Evolutionary conservation across 2,797 vertebrate species (phyloP), one percentile per base, ranked within the genome.

Genomic region (Falco rusticolus): DNA sequence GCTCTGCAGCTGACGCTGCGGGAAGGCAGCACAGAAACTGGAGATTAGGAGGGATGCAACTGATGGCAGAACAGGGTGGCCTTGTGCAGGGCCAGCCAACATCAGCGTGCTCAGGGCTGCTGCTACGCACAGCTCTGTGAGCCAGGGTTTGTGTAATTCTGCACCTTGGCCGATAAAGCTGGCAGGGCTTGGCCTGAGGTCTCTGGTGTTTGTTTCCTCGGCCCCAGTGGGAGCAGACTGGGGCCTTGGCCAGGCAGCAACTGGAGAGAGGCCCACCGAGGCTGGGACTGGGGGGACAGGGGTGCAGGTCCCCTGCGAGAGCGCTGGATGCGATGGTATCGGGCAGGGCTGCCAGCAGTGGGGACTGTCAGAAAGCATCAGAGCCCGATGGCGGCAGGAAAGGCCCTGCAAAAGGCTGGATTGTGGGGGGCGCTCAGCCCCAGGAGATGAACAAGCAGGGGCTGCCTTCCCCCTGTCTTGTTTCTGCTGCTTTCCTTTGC

Each of bases 101-200:
- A 39, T 53, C 91, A 70, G 89, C 6, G 25, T 47, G 94, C 81
- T 63, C 9, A 2, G 69, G 79, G 90, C 33, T 1, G 0, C 63
- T 1, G 37, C 66, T 37, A 19, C 8, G 4, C 0, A 1, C 47
- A 2, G n/a, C 39, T 65, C 8, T 45, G 78, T 54, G 28, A 63
- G 81, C 84, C n/a, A 5, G 72, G 29, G 47, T 77, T 89, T 78
- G 92, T 50, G 90, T 39, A 93, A 70, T 0, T 5, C 63, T 2
- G 2, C 2, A 1, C 22, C 61, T 59, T 1, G 0, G 10, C 26
- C 0, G 9, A 14, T 14, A 10, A 15, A 6, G 6, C 11, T 17
- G 37, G 8, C 13, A 47, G 74, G 70, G 19, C 19, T 33, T 39
- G 74, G 61, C 65, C n/a, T 0, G 3, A 21, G 43, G 43, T 6